Evolutionary conservation across 2,888 invertebrate species (phyloP), one percentile per base, ranked within the genome.

Genomic region (Chorisops tibialis): DNA sequence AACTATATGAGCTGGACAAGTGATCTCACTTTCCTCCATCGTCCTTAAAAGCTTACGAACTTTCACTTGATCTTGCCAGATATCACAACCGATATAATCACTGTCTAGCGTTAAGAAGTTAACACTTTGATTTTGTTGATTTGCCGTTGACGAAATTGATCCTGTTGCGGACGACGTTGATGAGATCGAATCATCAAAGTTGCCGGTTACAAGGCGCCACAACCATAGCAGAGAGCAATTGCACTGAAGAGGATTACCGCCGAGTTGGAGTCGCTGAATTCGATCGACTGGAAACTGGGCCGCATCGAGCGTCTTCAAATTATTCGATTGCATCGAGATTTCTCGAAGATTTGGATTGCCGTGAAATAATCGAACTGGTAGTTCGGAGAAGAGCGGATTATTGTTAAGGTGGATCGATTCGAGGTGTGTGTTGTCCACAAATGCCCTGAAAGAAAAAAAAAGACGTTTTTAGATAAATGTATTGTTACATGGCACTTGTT

Each of bases 161-260:
- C 11, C 5, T 12, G 4, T 58, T 1, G 37, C 61, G 1, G 60
- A 60, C 4, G 5, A 6, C 2, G 24, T 21, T 11, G 66, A 59
- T 7, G 66, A 59, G 1, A 43, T 12, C 4, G 18, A 14, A 18
- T 74, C 75, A 5, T 75, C 77, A 21, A 73, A 74, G 47, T 76
- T 77, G 0, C 78, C 74, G 4, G 74, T 75, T 51, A 76, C 82
- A 48, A 92, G 81, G 72, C 87, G 87, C 90, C 91, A 91, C 45
- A 93, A 79, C 93, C 93, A 93, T 65, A 89, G 81, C 63, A 93
- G 79, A 54, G 92, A 91, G 74, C 93, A 93, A 77, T 93, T 93
- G 78, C 93, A 93, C 64, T 86, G 83, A 66, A 93, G 81, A 1
- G 92, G 92, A 79, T 93, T 93, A 30, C 91, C 90, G 35, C 89